Evolutionary conservation across 2,797 vertebrate species (phyloP).

Genomic region (Crypturellus tataupa): DNA sequence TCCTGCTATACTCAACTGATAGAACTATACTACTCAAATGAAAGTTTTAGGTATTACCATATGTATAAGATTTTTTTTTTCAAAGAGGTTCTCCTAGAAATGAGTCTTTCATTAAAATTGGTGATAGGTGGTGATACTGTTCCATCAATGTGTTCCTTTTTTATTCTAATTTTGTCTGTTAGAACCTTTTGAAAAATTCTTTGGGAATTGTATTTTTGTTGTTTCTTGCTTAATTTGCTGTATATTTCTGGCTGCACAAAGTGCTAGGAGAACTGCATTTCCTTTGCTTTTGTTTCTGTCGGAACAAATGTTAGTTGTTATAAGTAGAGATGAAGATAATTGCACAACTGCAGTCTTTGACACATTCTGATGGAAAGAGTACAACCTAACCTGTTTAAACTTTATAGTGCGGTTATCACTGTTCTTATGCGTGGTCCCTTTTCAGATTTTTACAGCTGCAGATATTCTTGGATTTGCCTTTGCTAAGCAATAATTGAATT

Average conservation of each 20-base stretch:
- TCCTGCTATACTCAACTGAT: not conserved
- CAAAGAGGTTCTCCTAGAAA: not conserved
- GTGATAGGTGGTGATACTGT: too few relatives aligned
- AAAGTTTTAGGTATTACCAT: not conserved
- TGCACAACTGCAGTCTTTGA: not conserved
- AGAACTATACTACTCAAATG: not conserved
- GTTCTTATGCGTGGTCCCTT: too few relatives aligned
- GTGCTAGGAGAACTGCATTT: not conserved
- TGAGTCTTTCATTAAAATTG: not conserved
- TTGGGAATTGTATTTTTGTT: not conserved
- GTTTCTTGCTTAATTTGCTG: not conserved
- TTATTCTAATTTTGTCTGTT: not conserved
- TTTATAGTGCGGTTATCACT: not conserved
- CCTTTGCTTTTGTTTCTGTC: not conserved
- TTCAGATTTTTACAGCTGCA: not conserved
- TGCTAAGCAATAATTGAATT: not conserved
- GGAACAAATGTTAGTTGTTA: too few relatives aligned
- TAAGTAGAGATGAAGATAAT: too few relatives aligned
- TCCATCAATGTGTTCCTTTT: not conserved
- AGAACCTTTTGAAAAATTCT: not conserved
- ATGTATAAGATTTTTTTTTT: not conserved
- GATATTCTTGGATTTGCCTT: not conserved
- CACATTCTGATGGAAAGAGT: not conserved
- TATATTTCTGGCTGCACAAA: not conserved
- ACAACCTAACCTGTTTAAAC: not conserved